Base-by-base conservation (phyloP, 2,888 invertebrate genomes). In the Apantesis nais region DNA sequence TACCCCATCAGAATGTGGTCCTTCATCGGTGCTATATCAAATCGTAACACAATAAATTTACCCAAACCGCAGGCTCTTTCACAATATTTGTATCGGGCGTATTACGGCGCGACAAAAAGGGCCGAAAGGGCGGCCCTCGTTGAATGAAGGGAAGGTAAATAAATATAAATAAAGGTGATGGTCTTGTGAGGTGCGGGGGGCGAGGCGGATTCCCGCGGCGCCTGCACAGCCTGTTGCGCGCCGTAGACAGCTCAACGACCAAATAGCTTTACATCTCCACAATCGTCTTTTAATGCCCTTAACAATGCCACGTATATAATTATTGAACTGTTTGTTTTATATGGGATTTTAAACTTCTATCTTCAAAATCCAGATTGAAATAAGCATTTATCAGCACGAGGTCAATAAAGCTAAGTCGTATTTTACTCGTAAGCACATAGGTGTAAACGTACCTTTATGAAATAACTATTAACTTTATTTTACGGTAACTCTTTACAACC, bases 61-160 rank as follows among this genome's bases (percentile, higher is more conserved):
- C 90, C 90, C 89, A 90, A 92, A 93, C 93, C 94, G 90, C 94
- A 94, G 92, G 90, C 88, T 90, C 93, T 93, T 94, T 94, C 93
- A 95, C 93, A 95, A 94, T 94, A 94, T 95, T 95, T 94, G 94
- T 94, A 92, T 92, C 94, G 92, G 91, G 88, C 88, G 90, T 89
- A 90, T 90, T 90, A 89, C 87, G 86, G 86, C 83, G 90, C 90
- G 93, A 92, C 94, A 94, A 94, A 95, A 95, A 93, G 90, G 92
- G 90, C 94, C 93, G 93, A 94, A 94, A 93, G 92, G 95, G 93
- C 94, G 93, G 93, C 92, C 88, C 91, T 91, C 89, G 90, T 90
- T 94, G 93, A 94, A 94, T 94, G 94, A 94, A 94, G 93, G 93
- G 94, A 93, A 94, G 94, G 94, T 94, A 95, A 95, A 95, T 95